Evolutionary conservation across 2,113 vertebrate species (phyloP), one percentile per base, ranked within the genome.

Genomic region (Poicephalus gulielmi): DNA sequence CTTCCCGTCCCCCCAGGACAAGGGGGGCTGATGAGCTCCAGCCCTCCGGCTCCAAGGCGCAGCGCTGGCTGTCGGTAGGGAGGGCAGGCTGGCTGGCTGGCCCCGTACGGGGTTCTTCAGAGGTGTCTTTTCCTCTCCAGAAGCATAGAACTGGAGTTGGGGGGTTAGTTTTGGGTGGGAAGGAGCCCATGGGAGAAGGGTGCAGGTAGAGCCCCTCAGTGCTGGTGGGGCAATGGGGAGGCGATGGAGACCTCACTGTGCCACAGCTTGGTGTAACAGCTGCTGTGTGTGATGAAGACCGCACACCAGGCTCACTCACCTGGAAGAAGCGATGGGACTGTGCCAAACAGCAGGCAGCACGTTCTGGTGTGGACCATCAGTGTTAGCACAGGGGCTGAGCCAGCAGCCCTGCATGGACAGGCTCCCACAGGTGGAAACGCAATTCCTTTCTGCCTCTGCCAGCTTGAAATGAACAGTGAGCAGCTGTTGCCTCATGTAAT

Each of bases 21-120:
- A 9, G 7, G 10, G 39, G 31, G 11, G 1, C 10, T 3, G 9
- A 11, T 0, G 7, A 62, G 8, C 28, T 9, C 43, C 46, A 7
- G 3, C 27, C 7, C 23, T 25, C 13, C 4, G 0, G 6, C 28
- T 25, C 14, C 57, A 5, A 27, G 62, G 30, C 31, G n/a, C 31
- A 33, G 31, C 9, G 55, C 22, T n/a, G 55, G 33, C 53, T 20
- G 55, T n/a, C 19, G 33, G 57, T 23, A n/a, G 33, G 20, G 33
- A 59, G 30, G 30, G 30, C 24, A 22, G 44, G 50, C 19, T 23
- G 28, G 30, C 53, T 55, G 53, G 37, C 37, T 39, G 37, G 35
- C 35, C 35, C 30, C 18, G 17, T 6, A 2, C 1, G 2, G 11
- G 4, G 7, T 2, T 47, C 37, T 19, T 5, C 55, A 25, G 71